phyloP scores from a whole-genome alignment of 2,888 invertebrate genomes.

The Erannis defoliaria region DNA sequence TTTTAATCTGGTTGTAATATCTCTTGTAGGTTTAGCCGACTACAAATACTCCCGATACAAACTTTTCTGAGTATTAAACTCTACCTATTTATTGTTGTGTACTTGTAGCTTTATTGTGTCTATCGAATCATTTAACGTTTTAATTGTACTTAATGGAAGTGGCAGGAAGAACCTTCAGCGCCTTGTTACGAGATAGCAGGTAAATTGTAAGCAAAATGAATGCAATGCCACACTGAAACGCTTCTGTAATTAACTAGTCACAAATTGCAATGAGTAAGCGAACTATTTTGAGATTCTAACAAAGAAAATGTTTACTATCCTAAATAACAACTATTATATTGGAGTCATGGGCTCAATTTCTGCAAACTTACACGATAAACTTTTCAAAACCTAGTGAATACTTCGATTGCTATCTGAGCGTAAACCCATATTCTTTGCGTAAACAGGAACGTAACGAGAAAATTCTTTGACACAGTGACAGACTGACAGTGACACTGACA shows the following conservation, averaged over 20 bases:
- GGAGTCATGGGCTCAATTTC: background rate
- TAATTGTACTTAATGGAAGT: conserved; percentile 45
- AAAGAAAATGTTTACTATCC: background rate
- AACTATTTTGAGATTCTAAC: background rate
- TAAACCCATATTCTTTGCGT: too few species aligned
- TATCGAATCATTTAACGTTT: conserved; percentile 29
- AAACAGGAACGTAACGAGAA: conserved; percentile 44
- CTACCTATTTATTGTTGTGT: background rate
- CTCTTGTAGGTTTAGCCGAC: too few species aligned
- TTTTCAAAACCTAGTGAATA: conserved; percentile 2
- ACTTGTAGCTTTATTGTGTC: conserved; percentile 9
- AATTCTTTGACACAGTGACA: background rate
- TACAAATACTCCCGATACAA: too few species aligned
- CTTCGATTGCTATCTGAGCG: too few species aligned
- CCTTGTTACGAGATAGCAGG: conserved; percentile 40
- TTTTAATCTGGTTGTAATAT: too few species aligned
- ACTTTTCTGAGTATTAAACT: background rate
- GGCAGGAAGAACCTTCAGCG: conserved; percentile 78
- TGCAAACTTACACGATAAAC: background rate
- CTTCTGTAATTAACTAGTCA: conserved; percentile 44
- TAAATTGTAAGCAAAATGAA: conserved; percentile 58
- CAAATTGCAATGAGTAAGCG: conserved; percentile 14
- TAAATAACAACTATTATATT: background rate
- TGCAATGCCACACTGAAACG: conserved; percentile 60
- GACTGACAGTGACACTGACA: background rate